phyloP scores from a whole-genome alignment of 2,888 invertebrate genomes.

The Invenusta paracnida region DNA sequence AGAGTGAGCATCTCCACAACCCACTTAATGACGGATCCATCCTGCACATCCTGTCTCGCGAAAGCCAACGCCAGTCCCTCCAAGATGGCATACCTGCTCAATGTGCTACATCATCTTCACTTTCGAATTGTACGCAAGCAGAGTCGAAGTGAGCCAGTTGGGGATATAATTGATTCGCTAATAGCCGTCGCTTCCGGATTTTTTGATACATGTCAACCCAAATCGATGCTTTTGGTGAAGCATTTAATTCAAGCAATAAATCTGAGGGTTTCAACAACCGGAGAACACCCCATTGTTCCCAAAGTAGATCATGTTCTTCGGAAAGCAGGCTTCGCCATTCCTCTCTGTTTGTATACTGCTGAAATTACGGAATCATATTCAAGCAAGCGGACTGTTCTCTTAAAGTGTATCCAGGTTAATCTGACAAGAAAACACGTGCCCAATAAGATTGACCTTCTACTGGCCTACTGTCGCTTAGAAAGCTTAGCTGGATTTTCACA shows the following conservation, averaged over 20 bases:
- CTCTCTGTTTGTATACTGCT: neutral
- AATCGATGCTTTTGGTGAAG: neutral
- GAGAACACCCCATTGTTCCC: neutral
- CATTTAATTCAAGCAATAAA: neutral
- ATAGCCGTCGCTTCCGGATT: neutral
- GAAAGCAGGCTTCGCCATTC: neutral
- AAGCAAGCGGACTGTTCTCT: neutral
- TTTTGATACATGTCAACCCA: neutral
- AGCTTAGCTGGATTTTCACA: neutral
- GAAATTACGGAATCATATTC: neutral
- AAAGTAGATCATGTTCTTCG: neutral
- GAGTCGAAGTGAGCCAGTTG: neutral
- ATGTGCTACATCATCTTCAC: neutral
- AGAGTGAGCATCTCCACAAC: neutral
- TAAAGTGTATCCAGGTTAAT: neutral
- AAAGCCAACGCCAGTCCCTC: neutral
- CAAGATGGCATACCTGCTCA: neutral
- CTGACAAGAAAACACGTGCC: neutral
- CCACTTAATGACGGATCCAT: neutral
- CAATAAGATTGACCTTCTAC: neutral
- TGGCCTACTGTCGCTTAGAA: neutral
- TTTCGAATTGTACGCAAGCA: neutral
- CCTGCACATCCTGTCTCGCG: neutral
- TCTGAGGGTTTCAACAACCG: neutral
- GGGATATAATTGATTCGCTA: neutral